These are phyloP conservation scores for Scolopax rusticola DNA, from an alignment of 2,797 vertebrate species.

Conservation along the genomic window DNA sequence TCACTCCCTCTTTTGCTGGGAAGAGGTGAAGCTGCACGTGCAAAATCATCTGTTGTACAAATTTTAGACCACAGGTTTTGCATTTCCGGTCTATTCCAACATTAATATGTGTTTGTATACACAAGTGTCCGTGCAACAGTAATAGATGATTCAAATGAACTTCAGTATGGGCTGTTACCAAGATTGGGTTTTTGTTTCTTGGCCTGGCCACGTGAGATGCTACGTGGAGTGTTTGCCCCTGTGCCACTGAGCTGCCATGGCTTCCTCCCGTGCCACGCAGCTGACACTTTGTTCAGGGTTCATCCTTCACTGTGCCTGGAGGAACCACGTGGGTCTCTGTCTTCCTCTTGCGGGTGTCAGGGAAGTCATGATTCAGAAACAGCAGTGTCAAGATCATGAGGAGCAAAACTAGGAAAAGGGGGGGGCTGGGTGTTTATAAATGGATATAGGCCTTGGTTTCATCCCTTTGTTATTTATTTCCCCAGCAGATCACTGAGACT, in stretches of 20 bases:
- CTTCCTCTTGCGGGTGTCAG: neutral
- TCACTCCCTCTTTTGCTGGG: neutral
- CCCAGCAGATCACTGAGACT: neutral
- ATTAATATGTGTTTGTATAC: neutral
- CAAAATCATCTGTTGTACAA: neutral
- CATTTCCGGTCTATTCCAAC: neutral
- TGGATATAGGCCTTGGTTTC: neutral
- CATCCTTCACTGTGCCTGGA: neutral
- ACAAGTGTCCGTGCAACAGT: neutral
- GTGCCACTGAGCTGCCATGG: neutral
- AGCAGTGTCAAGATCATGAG: neutral
- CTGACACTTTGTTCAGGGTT: neutral
- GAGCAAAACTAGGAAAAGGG: neutral
- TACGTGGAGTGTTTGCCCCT: neutral
- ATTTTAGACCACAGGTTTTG: neutral
- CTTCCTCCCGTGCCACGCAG: neutral
- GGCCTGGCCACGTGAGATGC: neutral
- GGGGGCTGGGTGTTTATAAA: neutral
- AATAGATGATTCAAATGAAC: neutral
- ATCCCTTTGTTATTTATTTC: conserved; percentile 15
- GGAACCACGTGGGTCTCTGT: neutral
- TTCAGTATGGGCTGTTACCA: neutral
- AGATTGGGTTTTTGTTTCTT: neutral
- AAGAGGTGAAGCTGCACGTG: neutral
- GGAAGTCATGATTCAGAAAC: neutral